A percentile compares a stretch with the other conserved stretches of the same genome.
Evolutionary conservation across 2,888 invertebrate species (phyloP).

Genomic region (Diarsia dahlii): DNA sequence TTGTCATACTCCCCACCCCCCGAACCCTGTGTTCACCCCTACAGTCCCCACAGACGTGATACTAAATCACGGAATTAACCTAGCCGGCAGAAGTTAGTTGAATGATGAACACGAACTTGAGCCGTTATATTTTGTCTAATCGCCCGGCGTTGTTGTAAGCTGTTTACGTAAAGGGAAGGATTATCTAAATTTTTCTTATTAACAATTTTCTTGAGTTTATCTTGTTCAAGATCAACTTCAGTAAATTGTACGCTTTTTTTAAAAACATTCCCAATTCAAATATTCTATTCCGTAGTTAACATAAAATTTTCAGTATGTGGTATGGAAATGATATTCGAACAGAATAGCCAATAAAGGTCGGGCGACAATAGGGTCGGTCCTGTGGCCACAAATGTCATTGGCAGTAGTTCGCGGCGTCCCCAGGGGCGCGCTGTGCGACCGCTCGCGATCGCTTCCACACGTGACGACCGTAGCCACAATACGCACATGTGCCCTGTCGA

Average conservation of each 20-base stretch:
- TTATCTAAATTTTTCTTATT: not conserved
- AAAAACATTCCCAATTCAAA: constrained; percentile 18
- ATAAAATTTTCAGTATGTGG: constrained; percentile 22
- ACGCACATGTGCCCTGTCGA: constrained; percentile 55
- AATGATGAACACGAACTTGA: constrained; percentile 62
- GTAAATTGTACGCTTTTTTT: not conserved
- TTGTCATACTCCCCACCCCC: constrained; percentile 46
- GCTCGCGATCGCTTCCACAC: constrained; percentile 42
- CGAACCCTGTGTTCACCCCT: constrained; percentile 1
- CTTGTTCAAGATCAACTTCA: not conserved
- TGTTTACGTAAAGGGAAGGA: not conserved
- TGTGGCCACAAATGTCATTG: constrained; percentile 42
- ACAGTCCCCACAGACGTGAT: constrained; percentile 36
- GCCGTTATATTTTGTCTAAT: constrained; percentile 51
- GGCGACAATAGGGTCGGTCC: constrained; percentile 27
- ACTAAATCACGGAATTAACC: constrained; percentile 65
- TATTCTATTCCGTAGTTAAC: not conserved
- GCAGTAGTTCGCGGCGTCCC: constrained; percentile 31
- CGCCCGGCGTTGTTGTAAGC: constrained; percentile 9
- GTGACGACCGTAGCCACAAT: constrained; percentile 30
- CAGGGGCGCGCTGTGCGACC: constrained; percentile 23
- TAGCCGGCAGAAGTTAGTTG: constrained; percentile 61
- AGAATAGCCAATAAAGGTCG: constrained; percentile 46
- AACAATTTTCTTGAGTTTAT: not conserved
- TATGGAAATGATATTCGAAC: constrained; percentile 34